A percentile compares a stretch with the other conserved stretches of the same genome.
Conservation (phyloP, 2,888 invertebrate species). For the Morpho achilles region DNA sequence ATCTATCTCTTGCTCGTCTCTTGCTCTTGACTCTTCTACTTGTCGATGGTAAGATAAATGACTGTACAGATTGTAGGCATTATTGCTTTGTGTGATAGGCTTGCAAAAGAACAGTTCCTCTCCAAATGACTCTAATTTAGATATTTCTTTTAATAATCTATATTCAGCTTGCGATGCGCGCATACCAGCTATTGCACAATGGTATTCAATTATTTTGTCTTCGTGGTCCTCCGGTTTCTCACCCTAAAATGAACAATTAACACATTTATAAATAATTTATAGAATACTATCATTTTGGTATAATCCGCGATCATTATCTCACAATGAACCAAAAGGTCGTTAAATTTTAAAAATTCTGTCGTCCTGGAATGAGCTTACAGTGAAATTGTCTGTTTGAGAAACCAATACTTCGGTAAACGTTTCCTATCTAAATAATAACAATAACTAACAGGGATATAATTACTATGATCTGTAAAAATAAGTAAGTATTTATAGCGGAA, state of each 20-base stretch:
- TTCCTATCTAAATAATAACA: too few species aligned
- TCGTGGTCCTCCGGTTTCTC: constrained; percentile 82
- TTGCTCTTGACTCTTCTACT: constrained; percentile 67
- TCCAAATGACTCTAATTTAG: constrained; percentile 89
- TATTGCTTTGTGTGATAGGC: constrained; percentile 74
- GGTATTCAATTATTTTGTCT: constrained; percentile 81
- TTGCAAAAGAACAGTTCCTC: constrained; percentile 90
- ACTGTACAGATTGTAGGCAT: constrained; percentile 88
- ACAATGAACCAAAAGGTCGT: too few species aligned
- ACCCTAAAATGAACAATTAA: constrained; percentile 34
- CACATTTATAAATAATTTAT: background rate
- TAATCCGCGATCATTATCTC: too few species aligned
- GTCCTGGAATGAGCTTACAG: too few species aligned
- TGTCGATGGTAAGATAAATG: constrained; percentile 82
- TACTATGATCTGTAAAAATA: too few species aligned
- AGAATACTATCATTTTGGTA: background rate
- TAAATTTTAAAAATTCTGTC: too few species aligned
- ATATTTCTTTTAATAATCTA: constrained; percentile 89
- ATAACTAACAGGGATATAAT: too few species aligned
- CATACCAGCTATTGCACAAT: constrained; percentile 82
- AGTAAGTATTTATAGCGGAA: background rate
- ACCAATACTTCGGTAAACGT: too few species aligned
- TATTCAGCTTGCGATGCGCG: constrained; percentile 89
- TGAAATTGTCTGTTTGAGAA: too few species aligned
- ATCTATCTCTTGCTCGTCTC: constrained; percentile 67